Base-by-base conservation (phyloP, 2,113 vertebrate genomes). In the Callipepla californica region DNA sequence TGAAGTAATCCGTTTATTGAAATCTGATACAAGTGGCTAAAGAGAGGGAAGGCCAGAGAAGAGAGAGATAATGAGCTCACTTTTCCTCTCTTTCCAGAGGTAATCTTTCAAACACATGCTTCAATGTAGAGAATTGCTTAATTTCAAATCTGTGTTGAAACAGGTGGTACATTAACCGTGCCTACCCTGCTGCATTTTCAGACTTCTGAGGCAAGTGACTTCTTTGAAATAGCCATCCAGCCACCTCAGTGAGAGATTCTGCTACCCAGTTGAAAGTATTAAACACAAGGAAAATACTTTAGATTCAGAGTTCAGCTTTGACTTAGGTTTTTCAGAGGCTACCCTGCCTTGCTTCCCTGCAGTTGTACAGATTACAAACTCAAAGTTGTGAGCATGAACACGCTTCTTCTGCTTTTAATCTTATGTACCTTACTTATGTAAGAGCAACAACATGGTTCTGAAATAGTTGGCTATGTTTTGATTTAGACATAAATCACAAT, bases 1-100 rank as follows among this genome's bases (percentile, higher is more conserved):
- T 92, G 78, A 92, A 89, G 84, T 89, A 85, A 89, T 93, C 50
- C 50, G 57, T 44, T 85, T 81, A 38, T 67, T 74, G 92, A 73
- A 91, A 89, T 63, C 21, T 80, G 38, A 87, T 84, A 40, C 5
- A 30, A 77, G 42, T 77, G 63, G 59, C 68, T 94, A 85, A 58
- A 87, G 70, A 77, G 80, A 58, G 20, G 11, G 42, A 62, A 83
- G 48, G 38, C 5, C 44, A 86, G 48, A 50, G 50, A 80, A 53
- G 45, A 73, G 38, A 85, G 66, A 68, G n/a, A 58, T 79, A 69
- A 59, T 5, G 3, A 94, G 47, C 50, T 82, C 13, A 3, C 13
- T 82, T 87, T 80, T 85, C 59, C 11, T 87, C 40, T 23, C 28
- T 69, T 91, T 76, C 20, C 42, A 44, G 50, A 93, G 45, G 55